Conservation (phyloP, 1,140 invertebrate genomes). For the Eriocheir sinensis region DNA sequence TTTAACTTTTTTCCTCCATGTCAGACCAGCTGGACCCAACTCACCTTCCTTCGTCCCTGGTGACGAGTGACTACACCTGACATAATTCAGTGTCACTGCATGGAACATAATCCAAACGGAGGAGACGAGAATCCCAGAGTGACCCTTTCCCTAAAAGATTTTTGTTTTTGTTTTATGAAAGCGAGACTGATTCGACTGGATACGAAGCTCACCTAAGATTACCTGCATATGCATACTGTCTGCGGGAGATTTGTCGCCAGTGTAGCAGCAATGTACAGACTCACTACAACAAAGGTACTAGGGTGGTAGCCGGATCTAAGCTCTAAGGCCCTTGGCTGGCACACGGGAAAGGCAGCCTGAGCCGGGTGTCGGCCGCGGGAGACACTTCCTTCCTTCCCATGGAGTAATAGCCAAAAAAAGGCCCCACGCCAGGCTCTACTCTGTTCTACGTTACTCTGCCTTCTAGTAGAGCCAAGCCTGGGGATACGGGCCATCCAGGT, state of each 20-base stretch:
- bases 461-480: conserved; percentile 42
- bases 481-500: conserved; percentile 14
- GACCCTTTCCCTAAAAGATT: background rate
- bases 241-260: background rate
- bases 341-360: conserved; percentile 5
- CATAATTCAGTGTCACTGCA: background rate
- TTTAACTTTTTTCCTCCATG: background rate
- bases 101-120: background rate
- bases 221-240: background rate
- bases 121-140: background rate
- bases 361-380: conserved; percentile 1
- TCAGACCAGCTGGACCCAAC: background rate
- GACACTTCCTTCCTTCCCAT: background rate
- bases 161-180: background rate
- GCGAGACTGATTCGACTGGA: background rate
- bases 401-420: conserved; percentile 33
- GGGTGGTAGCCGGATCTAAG: conserved; percentile 31
- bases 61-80: background rate
- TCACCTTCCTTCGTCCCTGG: background rate
- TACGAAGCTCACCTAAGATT: background rate
- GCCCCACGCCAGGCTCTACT: conserved; percentile 44
- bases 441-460: conserved; percentile 36
- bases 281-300: conserved; percentile 25
- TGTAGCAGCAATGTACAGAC: background rate
- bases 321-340: conserved; percentile 31